phyloP scores from a whole-genome alignment of 1,140 invertebrate genomes.

The Holotrichia oblita region DNA sequence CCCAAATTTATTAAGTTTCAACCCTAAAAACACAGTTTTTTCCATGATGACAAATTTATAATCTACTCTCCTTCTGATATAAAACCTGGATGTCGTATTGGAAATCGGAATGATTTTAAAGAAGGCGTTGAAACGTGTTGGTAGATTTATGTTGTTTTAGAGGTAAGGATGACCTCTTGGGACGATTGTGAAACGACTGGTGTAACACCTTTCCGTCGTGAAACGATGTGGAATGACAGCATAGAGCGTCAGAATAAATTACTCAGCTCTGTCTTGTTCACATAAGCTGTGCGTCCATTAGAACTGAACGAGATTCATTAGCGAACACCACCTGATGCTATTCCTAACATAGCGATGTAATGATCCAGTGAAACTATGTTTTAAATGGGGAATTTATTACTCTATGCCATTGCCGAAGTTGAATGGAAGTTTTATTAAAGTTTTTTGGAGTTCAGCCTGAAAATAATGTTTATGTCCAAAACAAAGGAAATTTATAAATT shows the following conservation, averaged over 20 bases:
- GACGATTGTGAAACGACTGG: background rate
- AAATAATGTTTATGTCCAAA: no score
- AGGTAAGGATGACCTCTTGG: background rate
- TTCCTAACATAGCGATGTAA: conserved; percentile 7
- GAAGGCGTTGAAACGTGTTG: no score
- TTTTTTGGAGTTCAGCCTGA: no score
- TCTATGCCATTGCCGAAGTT: background rate
- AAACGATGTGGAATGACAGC: background rate
- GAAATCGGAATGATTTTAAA: no score
- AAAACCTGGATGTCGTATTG: no score
- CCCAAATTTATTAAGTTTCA: no score
- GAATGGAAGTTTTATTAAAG: no score
- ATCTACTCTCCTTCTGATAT: no score
- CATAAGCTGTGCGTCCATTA: conserved; percentile 2
- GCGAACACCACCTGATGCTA: conserved; percentile 12
- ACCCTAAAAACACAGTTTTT: no score
- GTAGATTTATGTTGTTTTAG: background rate
- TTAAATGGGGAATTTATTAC: background rate
- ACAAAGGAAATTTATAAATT: no score
- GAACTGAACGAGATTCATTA: conserved; percentile 10
- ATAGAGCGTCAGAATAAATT: background rate
- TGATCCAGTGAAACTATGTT: background rate
- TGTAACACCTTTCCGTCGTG: background rate
- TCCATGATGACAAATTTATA: no score
- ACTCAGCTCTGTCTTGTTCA: conserved; percentile 1